phyloP scores from a whole-genome alignment of 2,888 invertebrate species.

The Tuberolachnus salignus region DNA sequence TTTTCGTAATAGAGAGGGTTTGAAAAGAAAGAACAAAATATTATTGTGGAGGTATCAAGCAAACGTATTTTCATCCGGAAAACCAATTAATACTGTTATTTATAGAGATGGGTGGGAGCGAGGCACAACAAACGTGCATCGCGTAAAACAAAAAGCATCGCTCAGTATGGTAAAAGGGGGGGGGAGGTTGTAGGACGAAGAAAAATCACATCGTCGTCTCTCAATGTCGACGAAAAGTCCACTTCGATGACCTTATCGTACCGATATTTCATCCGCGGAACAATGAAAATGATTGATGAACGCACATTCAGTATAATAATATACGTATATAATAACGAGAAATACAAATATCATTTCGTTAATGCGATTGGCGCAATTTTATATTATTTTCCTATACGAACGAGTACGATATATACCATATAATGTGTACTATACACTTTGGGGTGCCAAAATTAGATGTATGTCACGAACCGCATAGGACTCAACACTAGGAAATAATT shows the following conservation, averaged over 20 bases:
- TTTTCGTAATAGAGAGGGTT: no score
- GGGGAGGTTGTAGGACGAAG: not conserved
- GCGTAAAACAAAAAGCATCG: slow-evolving; percentile 22
- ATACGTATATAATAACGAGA: not conserved
- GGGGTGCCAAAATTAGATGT: no score
- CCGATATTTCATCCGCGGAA: slow-evolving; percentile 1
- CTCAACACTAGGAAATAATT: no score
- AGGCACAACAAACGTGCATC: no score
- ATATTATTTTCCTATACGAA: no score
- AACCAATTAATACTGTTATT: not conserved
- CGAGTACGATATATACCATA: no score
- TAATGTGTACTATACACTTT: no score
- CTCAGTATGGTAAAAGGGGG: not conserved
- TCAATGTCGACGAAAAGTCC: slow-evolving; percentile 7
- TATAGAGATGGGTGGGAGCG: no score
- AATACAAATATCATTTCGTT: slow-evolving; percentile 5
- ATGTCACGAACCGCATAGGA: no score
- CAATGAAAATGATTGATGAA: slow-evolving; percentile 19
- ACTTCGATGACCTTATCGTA: not conserved
- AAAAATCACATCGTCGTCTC: not conserved
- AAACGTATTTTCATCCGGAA: not conserved
- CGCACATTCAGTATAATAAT: no score
- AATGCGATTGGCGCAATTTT: not conserved
- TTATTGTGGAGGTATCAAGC: not conserved
- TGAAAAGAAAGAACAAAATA: no score